Base-by-base conservation (phyloP, 2,888 invertebrate genomes). In the Vesta saturnalis region DNA sequence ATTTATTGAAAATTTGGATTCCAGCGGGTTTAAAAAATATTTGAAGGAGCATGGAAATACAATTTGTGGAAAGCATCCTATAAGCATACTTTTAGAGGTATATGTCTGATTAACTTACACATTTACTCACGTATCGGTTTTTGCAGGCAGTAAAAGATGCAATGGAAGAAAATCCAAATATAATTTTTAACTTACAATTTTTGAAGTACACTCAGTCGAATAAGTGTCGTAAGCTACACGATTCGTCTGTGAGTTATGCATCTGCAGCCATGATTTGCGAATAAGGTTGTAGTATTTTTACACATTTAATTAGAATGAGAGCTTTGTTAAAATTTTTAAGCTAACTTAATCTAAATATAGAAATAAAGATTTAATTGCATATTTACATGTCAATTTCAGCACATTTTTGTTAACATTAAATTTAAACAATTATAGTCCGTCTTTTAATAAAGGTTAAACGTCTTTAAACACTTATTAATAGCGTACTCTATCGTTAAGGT, bases 221-320 rank as follows among this genome's bases (percentile, higher is more conserved):
- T 72, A 92, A 94, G 80, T 96, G 95, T 83, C 88, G 88, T 78
- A 90, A 86, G 67, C 89, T 89, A 85, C 88, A 89, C 64, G 97
- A 98, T 80, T 97, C 97, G 0, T 97, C 96, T n/a, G 98, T 98
- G 19, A 96, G 96, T 73, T 98, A 98, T 82, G 97, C 97, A 3
- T 92, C 96, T 71, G 96, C 94, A 46, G 92, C 94, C 3, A 87
- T 96, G 1, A 89, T 93, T 54, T 88, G 94, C 78, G 93, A 93
- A 83, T 92, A 87, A 85, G 73, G 18, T 47, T n/a, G n/a, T n/a
- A n/a, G n/a, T n/a, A n/a, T n/a, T n/a, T n/a, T n/a, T n/a, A n/a
- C n/a, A n/a, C n/a, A n/a, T n/a, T n/a, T n/a, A n/a, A n/a, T n/a
- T n/a, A n/a, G n/a, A n/a, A n/a, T n/a, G n/a, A n/a, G n/a, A n/a